Conservation (phyloP, 2,113 vertebrate species). For the Pygoscelis adeliae region DNA sequence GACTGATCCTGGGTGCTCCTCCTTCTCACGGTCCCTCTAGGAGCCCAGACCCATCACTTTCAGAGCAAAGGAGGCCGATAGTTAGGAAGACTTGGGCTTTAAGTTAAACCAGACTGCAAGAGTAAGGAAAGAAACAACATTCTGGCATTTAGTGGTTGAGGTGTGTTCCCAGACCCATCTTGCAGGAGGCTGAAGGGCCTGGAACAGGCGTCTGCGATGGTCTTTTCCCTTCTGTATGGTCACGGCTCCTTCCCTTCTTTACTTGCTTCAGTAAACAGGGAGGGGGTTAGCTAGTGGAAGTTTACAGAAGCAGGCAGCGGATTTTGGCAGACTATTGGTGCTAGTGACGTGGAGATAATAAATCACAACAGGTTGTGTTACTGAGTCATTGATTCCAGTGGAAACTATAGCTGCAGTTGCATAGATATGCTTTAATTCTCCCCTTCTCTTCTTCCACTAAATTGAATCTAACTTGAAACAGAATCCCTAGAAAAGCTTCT, state of each 20-base stretch:
- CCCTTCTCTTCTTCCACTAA: not conserved
- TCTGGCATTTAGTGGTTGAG: not conserved
- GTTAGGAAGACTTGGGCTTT: not conserved
- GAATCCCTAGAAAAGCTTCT: not conserved
- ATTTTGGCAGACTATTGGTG: not conserved
- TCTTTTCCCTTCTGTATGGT: not conserved
- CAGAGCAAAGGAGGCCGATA: not conserved
- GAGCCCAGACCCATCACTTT: not conserved
- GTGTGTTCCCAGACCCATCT: not conserved
- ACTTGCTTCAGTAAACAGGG: not conserved
- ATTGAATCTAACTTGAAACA: not conserved
- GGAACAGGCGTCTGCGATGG: not conserved
- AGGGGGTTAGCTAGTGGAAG: not conserved
- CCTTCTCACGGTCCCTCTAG: not conserved
- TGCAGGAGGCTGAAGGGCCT: not conserved
- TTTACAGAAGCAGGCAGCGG: not conserved
- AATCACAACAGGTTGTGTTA: slow-evolving; percentile 43
- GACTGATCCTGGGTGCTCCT: not conserved
- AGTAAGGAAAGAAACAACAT: not conserved
- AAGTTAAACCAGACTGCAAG: not conserved
- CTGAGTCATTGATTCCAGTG: slow-evolving; percentile 41
- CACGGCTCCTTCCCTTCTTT: not conserved
- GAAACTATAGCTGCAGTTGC: slow-evolving; percentile 34
- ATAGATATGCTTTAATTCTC: not conserved
- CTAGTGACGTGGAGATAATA: not conserved